Evolutionary conservation across 2,113 vertebrate species (phyloP), one percentile per base, ranked within the genome.

Genomic region (Vicugna pacos): DNA sequence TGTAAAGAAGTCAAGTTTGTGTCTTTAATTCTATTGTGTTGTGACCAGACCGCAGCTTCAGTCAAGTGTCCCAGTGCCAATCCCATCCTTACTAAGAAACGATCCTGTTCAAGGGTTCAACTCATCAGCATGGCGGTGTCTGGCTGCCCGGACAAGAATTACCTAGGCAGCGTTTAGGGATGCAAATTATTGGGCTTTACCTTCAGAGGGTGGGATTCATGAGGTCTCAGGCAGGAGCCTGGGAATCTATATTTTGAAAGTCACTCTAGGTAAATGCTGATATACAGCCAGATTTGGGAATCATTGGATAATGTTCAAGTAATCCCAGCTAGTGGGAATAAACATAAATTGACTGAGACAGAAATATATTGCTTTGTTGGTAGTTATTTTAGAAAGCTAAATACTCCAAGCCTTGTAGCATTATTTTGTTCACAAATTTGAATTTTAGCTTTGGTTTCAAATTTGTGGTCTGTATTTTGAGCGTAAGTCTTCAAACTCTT

Each of bases 391-490:
- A 62, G 60, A 91, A 85, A 96, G 89, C 65, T 52, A 95, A 92
- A 30, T 69, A 77, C 22, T 88, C 54, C 60, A 32, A n/a, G 67
- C 17, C 86, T 93, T 32, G 35, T 85, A 24, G 20, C 8, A 75
- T 97, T 95, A 28, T 96, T 93, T 80, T 5, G 72, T 52, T 76
- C 77, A 95, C 24, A 93, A 77, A n/a, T 93, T 88, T 89, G 94
- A 48, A 75, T 64, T 89, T 89, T 80, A 54, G 14, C 35, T 84
- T 97, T 89, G 19, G 11, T 96, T 96, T 96, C 46, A 54, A 77
- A 83, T 87, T 58, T 69, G 48, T 28, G 24, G 16, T 89, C 54
- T 54, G 28, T 35, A 69, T 84, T 80, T 30, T 83, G 54, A 84
- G 28, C 50, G 93, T 46, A 56, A 77, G 24, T 95, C 22, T 90